Evolutionary conservation across 2,888 invertebrate species (phyloP).

Genomic region (Acrobasis repandana): DNA sequence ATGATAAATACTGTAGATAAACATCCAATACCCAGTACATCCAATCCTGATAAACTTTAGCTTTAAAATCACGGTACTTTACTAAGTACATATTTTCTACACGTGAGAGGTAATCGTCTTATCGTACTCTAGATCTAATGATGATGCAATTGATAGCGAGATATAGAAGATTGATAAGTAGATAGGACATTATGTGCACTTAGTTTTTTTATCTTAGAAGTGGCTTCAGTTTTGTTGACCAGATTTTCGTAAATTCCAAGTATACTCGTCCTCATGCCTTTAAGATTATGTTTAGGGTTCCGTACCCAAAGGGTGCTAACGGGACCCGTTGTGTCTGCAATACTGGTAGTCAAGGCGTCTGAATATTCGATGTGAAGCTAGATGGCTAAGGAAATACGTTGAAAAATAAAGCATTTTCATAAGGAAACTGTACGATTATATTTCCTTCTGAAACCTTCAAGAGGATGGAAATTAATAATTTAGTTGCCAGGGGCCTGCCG

Average conservation of each 20-base stretch:
- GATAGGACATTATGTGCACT: not conserved
- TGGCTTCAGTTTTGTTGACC: too few species aligned
- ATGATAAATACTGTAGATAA: not conserved
- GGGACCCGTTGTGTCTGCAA: too few species aligned
- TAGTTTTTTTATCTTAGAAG: too few species aligned
- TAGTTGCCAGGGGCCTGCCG: not conserved
- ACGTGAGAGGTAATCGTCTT: not conserved
- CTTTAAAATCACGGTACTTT: not conserved
- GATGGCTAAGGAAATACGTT: too few species aligned
- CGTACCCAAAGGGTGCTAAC: too few species aligned
- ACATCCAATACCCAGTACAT: not conserved
- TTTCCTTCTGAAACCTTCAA: not conserved
- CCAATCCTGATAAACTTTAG: not conserved
- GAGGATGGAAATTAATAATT: conserved; percentile 8
- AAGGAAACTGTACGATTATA: too few species aligned
- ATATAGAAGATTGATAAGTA: not conserved
- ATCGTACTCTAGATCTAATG: not conserved
- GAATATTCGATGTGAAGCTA: too few species aligned
- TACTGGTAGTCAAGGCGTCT: too few species aligned
- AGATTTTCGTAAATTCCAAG: too few species aligned
- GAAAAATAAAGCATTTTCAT: too few species aligned
- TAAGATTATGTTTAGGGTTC: too few species aligned
- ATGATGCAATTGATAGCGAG: not conserved
- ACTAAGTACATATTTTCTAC: not conserved
- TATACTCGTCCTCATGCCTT: too few species aligned